These are phyloP conservation scores for Drepanosiphum platanoidis DNA, from an alignment of 2,888 invertebrate species.

Conservation along the genomic window DNA sequence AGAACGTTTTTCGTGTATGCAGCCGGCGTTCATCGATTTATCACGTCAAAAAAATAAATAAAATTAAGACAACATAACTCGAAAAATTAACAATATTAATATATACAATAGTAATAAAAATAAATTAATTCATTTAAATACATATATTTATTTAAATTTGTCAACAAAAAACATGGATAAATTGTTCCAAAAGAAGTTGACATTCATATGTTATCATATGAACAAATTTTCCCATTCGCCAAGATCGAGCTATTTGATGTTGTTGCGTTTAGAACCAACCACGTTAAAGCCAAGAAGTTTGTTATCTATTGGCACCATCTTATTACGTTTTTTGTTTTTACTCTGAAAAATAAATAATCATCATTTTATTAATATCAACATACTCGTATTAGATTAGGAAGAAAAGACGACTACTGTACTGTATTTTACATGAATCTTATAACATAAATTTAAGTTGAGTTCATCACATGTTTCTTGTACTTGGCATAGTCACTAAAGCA, in stretches of 20 bases:
- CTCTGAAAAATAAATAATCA: slow-evolving; percentile 64
- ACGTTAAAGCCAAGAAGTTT: slow-evolving; percentile 95
- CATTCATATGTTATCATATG: slow-evolving; percentile 65
- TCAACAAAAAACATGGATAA: slow-evolving; percentile 60
- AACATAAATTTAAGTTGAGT: too few species aligned
- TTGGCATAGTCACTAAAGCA: too few species aligned
- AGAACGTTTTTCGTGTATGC: too few species aligned
- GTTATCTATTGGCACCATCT: slow-evolving; percentile 92
- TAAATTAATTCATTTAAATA: slow-evolving; percentile 50
- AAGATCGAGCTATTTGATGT: slow-evolving; percentile 89
- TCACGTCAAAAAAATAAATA: too few species aligned
- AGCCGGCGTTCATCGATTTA: too few species aligned
- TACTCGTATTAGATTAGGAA: too few species aligned
- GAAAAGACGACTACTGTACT: too few species aligned
- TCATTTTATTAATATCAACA: neutral
- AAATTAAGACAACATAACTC: slow-evolving; percentile 39
- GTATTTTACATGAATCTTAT: too few species aligned
- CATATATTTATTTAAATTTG: slow-evolving; percentile 57
- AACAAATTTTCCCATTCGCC: slow-evolving; percentile 68
- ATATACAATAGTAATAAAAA: slow-evolving; percentile 56
- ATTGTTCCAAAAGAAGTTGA: slow-evolving; percentile 42
- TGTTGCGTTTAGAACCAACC: slow-evolving; percentile 92
- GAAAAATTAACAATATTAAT: slow-evolving; percentile 57
- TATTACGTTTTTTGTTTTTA: slow-evolving; percentile 82
- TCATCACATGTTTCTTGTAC: too few species aligned